Percentiles rank a stretch among this genome's conserved stretches.
These are phyloP conservation scores for Atta texana DNA, from an alignment of 1,140 invertebrate genomes.

Conservation along the genomic window DNA sequence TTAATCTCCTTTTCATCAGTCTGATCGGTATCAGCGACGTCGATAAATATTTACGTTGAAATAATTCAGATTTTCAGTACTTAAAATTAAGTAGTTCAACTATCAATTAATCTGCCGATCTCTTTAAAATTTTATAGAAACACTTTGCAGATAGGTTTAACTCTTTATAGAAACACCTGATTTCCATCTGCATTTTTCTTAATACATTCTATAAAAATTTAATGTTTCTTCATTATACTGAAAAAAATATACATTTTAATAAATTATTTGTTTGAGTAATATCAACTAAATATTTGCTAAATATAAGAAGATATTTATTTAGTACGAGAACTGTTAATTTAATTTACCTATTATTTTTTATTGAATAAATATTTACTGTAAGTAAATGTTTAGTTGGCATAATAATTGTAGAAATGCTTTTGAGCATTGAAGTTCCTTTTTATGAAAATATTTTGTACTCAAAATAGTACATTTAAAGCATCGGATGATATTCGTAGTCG, in stretches of 20 bases:
- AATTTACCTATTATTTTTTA: too few relatives aligned
- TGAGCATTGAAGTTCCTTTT: too few relatives aligned
- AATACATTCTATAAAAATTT: neutral
- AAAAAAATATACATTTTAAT: too few relatives aligned
- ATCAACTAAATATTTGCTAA: too few relatives aligned
- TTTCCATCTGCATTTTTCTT: constrained; percentile 4
- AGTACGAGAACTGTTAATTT: too few relatives aligned
- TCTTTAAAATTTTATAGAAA: too few relatives aligned
- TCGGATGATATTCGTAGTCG: neutral
- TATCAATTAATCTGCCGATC: too few relatives aligned
- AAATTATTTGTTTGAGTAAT: too few relatives aligned
- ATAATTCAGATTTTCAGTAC: too few relatives aligned
- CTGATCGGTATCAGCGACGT: neutral
- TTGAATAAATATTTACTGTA: too few relatives aligned
- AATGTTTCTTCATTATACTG: neutral
- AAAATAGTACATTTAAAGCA: neutral
- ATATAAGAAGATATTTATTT: too few relatives aligned
- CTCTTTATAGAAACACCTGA: constrained; percentile 11
- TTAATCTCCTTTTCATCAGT: neutral
- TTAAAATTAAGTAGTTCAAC: neutral
- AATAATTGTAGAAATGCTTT: neutral
- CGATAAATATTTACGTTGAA: neutral
- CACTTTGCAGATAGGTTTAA: neutral
- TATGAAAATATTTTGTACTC: neutral
- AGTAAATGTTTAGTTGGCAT: too few relatives aligned